Conservation (phyloP, 2,888 invertebrate genomes). For the Limenitis camilla region DNA sequence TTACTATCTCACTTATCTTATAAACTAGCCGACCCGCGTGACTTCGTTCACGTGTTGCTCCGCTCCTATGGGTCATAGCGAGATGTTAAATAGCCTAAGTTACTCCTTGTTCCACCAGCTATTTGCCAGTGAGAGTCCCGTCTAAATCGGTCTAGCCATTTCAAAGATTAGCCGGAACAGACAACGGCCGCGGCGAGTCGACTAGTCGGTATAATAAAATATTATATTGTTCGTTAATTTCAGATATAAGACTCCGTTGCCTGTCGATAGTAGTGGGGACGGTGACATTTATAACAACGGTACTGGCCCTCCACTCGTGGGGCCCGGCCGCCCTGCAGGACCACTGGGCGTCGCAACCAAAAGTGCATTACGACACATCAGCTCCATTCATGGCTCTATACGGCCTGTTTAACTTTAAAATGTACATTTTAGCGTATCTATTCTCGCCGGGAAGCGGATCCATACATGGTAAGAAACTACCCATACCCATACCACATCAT, state of each 20-base stretch:
- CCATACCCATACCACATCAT: no score
- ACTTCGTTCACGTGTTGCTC: no score
- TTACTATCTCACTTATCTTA: not conserved
- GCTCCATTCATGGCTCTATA: slow-evolving; percentile 97
- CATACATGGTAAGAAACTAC: slow-evolving; percentile 80
- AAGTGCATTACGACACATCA: slow-evolving; percentile 91
- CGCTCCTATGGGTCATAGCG: no score
- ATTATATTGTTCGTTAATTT: slow-evolving; percentile 34
- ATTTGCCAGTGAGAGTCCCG: no score
- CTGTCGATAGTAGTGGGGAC: slow-evolving; percentile 89
- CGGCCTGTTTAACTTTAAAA: slow-evolving; percentile 93
- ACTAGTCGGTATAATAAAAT: no score
- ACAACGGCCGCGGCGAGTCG: no score
- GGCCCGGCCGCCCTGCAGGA: slow-evolving; percentile 93
- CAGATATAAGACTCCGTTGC: slow-evolving; percentile 94
- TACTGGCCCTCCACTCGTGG: slow-evolving; percentile 87
- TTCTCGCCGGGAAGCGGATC: slow-evolving; percentile 90
- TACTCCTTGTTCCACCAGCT: no score
- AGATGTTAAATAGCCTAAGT: no score
- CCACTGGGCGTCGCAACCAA: slow-evolving; percentile 92
- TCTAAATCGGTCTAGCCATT: no score
- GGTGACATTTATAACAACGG: slow-evolving; percentile 82
- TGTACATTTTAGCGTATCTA: slow-evolving; percentile 95
- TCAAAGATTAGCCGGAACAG: no score
- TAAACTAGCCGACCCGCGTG: no score